phyloP scores from a whole-genome alignment of 2,113 vertebrate species.

The Sitta europaea region DNA sequence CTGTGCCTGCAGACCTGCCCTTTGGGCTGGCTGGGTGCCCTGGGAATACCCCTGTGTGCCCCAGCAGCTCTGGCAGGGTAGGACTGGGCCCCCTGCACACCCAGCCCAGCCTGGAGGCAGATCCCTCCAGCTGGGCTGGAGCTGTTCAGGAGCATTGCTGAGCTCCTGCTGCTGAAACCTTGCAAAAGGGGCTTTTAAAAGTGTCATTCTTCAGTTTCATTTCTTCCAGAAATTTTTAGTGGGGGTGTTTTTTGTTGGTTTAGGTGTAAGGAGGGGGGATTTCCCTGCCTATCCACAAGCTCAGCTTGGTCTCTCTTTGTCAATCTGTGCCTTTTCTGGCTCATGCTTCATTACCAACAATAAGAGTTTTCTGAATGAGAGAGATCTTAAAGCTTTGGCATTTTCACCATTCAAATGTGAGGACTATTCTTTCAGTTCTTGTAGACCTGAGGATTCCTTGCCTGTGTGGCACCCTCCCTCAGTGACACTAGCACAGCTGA shows the following conservation, averaged over 20 bases:
- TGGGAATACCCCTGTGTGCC: not conserved
- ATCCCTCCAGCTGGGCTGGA: not conserved
- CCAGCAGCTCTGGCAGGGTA: not conserved
- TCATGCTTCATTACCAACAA: not conserved
- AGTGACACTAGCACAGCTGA: not conserved
- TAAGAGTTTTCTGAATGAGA: not conserved
- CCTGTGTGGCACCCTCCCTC: not conserved
- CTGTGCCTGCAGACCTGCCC: not conserved
- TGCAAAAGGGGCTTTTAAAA: not conserved
- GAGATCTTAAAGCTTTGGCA: not conserved
- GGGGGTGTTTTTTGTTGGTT: not conserved
- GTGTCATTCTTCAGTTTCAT: not conserved
- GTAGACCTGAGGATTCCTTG: not conserved
- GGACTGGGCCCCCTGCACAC: not conserved
- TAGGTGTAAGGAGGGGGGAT: not conserved
- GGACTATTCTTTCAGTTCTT: not conserved
- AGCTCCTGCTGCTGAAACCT: not conserved
- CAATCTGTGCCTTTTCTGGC: not conserved
- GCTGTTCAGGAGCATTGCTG: not conserved
- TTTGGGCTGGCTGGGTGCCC: fast-evolving
- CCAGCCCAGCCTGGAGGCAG: fast-evolving
- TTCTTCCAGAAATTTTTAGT: not conserved
- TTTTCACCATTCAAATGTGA: not conserved
- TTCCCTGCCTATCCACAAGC: not conserved
- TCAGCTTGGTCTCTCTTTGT: not conserved